Base-by-base conservation (phyloP, 1,140 invertebrate genomes). In the Portunus trituberculatus region DNA sequence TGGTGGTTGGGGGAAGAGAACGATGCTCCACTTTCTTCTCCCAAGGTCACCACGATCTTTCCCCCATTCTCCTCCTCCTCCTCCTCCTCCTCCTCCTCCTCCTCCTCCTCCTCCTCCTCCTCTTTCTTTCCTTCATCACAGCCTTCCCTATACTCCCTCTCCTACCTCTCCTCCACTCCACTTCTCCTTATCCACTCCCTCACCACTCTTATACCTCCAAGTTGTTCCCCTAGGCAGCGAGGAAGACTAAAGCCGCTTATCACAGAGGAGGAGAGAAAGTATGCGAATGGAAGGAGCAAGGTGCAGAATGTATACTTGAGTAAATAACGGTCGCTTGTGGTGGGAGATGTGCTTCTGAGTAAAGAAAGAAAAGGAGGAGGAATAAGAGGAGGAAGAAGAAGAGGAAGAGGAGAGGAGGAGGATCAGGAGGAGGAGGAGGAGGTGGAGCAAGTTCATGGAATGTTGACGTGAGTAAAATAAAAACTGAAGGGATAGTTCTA, bases 21-120 rank as follows among this genome's bases (percentile, higher is more conserved):
- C 67, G 67, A 76, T 76, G 67, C 67, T 76, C 67, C 67, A 76
- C 67, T 76, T 76, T 76, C 67, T 76, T 76, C n/a, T 76, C 25
- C n/a, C 67, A 76, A 76, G 67, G 67, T 76, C 67, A 76, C 67
- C 20, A 76, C 67, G 67, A 76, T 76, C 20, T n/a, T n/a, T 76
- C 67, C 67, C n/a, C 67, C 67, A 20, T 76, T n/a, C 20, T n/a
- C n/a, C 25, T 25, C 67, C 20, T n/a, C 67, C 67, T 76, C 20
- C 67, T 76, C 67, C 67, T 76, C 20, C 20, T 76, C 8, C 67
- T 2, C n/a, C 20, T 76, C 67, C 67, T n/a, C 67, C 67, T 76
- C 67, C 67, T 76, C 67, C 59, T 76, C 59, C 59, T 8, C 48
- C 48, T 52, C 48, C 48, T 52, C 48, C 48, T 52, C 48, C 48